Evolutionary conservation across 2,113 vertebrate species (phyloP), one percentile per base, ranked within the genome.

Genomic region (Muntiacus reevesi): DNA sequence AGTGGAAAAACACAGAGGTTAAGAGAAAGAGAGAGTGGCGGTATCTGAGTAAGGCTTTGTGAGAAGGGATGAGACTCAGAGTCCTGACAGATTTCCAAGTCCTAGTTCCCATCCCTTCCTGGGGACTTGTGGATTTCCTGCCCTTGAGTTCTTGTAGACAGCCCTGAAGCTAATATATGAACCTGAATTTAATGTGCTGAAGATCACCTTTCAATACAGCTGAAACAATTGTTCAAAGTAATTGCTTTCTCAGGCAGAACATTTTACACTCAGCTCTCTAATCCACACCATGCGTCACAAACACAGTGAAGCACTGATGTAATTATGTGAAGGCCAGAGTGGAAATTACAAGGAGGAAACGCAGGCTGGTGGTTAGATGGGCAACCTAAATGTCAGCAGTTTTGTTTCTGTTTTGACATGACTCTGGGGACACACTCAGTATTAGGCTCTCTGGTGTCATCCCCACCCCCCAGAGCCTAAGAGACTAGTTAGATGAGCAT

Each of bases 301-400:
- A 81, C 83, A 94, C 59, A 93, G 86, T 15, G 93, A 91, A 82
- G 67, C 60, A 76, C 1, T 94, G 89, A 92, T 94, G 78, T 83
- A 91, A 91, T 94, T 96, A n/a, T 79, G 60, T 74, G 90, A 85
- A 95, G 64, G 85, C n/a, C 54, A 94, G 78, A 88, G 59, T 97
- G 86, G 96, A 95, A 97, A 94, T 91, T 52, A 86, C 83, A 93
- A 92, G 76, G 92, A 94, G 82, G 91, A 94, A 90, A 95, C 36
- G 54, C 0, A 4, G 71, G 95, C 95, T 81, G 12, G 60, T 91
- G 55, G 82, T 96, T 94, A 95, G 62, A 86, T 60, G 45, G 83
- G 60, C 93, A 97, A 45, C 60, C 60, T 67, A 54, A 94, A 96
- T 43, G 91, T 94, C 88, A 94, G 82, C 93, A 92, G 86, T 81